phyloP scores from a whole-genome alignment of 1,140 invertebrate species.

The Zaprionus davidi region DNA sequence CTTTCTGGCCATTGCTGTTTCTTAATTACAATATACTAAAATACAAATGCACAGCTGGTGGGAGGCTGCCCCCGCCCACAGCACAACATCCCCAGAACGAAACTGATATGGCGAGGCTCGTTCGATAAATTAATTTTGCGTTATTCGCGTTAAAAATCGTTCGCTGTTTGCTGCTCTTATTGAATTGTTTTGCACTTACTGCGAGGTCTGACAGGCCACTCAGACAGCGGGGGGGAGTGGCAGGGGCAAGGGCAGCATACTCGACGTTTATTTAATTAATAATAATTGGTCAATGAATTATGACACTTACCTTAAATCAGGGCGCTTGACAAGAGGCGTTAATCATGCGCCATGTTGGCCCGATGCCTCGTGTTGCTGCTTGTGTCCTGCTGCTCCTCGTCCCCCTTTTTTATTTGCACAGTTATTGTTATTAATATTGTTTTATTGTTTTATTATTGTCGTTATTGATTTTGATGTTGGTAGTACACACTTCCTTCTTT shows the following conservation, averaged over 20 bases:
- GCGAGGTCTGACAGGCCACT: neutral
- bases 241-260: neutral
- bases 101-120: neutral
- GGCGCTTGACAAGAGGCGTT: constrained; percentile 46
- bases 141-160: neutral
- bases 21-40: neutral
- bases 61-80: neutral
- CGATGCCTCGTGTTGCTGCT: constrained; percentile 15
- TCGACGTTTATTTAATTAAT: constrained; percentile 23
- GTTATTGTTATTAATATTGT: constrained; percentile 6
- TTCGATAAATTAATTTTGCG: neutral
- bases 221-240: neutral
- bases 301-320: constrained; percentile 69
- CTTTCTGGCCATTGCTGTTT: neutral
- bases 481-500: neutral
- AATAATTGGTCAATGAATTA: constrained; percentile 46
- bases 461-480: constrained; percentile 2
- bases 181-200: constrained; percentile 11
- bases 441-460: constrained; percentile 20
- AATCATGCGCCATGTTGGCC: constrained; percentile 64
- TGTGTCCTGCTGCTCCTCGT: neutral
- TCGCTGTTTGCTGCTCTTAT: neutral
- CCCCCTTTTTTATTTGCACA: constrained; percentile 13
- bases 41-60: neutral
- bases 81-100: neutral